A percentile compares a stretch with the other conserved stretches of the same genome.
Evolutionary conservation across 2,797 vertebrate species (phyloP).

Genomic region (Gephyroberyx darwinii): DNA sequence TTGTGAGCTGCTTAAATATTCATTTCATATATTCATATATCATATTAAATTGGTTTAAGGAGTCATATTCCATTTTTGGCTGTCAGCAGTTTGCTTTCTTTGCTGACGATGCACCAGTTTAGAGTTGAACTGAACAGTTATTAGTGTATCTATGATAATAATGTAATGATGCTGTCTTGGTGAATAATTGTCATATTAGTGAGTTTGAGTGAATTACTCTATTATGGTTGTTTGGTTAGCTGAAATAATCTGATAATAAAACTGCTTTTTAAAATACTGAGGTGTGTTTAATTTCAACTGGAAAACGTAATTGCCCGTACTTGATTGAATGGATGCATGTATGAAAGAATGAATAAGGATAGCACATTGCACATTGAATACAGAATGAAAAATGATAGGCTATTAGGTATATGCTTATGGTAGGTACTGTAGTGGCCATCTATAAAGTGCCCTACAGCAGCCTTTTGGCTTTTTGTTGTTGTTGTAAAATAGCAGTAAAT

Average conservation of each 20-base stretch:
- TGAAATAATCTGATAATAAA: conserved; percentile 26
- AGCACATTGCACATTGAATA: no score
- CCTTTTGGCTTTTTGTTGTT: no score
- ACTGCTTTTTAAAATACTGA: neutral
- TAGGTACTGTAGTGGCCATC: no score
- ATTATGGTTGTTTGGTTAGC: neutral
- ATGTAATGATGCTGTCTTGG: conserved; percentile 21
- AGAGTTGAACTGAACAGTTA: neutral
- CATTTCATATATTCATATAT: neutral
- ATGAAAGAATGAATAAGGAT: no score
- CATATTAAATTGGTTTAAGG: neutral
- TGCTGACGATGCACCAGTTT: neutral
- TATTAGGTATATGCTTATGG: no score
- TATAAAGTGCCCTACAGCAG: no score
- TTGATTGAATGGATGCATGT: no score
- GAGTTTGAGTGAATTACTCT: conserved; percentile 7
- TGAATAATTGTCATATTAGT: conserved; percentile 24
- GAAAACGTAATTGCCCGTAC: no score
- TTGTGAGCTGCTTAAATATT: neutral
- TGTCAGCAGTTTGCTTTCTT: neutral
- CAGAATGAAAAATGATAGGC: no score
- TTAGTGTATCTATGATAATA: neutral
- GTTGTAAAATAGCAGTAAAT: no score
- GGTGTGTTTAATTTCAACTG: neutral
- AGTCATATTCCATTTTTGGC: neutral